phyloP scores from a whole-genome alignment of 2,797 vertebrate species.

The Sebastes minor region DNA sequence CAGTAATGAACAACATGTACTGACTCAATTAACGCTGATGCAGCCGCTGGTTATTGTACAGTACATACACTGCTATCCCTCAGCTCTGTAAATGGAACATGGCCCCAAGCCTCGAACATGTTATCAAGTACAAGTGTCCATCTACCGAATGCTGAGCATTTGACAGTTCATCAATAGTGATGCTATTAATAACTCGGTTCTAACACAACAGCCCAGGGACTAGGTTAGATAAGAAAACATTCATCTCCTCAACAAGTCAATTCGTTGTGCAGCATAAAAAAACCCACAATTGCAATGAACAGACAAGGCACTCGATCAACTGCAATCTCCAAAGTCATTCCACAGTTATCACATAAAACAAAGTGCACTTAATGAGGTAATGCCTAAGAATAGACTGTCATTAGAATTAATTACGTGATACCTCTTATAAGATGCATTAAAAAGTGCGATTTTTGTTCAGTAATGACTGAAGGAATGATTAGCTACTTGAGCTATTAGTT shows the following conservation, averaged over 20 bases:
- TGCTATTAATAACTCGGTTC: slow-evolving; percentile 61
- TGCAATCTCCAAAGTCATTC: slow-evolving; percentile 23
- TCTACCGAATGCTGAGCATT: slow-evolving; percentile 53
- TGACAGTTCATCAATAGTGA: slow-evolving; percentile 65
- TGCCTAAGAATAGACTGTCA: slow-evolving; percentile 13
- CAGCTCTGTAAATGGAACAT: slow-evolving; percentile 48
- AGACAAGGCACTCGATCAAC: slow-evolving; percentile 31
- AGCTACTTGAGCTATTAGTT: neutral
- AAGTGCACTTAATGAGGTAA: slow-evolving; percentile 38
- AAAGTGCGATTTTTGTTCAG: neutral
- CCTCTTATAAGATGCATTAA: slow-evolving; percentile 12
- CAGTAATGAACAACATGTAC: slow-evolving; percentile 10
- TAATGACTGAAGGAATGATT: neutral
- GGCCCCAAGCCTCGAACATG: slow-evolving; percentile 47
- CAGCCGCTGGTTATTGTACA: slow-evolving; percentile 31
- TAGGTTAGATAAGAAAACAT: slow-evolving; percentile 53
- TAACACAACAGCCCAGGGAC: slow-evolving; percentile 49
- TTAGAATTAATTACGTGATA: slow-evolving; percentile 13
- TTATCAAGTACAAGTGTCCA: slow-evolving; percentile 59
- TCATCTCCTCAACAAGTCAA: slow-evolving; percentile 51
- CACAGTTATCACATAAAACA: slow-evolving; percentile 35
- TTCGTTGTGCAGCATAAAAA: slow-evolving; percentile 11
- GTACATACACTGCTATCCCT: slow-evolving; percentile 18
- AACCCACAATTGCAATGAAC: slow-evolving; percentile 45
- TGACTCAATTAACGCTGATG: slow-evolving; percentile 27